These are phyloP conservation scores for Hipposideros armiger DNA, from an alignment of 2,113 vertebrate genomes.

Conservation along the genomic window DNA sequence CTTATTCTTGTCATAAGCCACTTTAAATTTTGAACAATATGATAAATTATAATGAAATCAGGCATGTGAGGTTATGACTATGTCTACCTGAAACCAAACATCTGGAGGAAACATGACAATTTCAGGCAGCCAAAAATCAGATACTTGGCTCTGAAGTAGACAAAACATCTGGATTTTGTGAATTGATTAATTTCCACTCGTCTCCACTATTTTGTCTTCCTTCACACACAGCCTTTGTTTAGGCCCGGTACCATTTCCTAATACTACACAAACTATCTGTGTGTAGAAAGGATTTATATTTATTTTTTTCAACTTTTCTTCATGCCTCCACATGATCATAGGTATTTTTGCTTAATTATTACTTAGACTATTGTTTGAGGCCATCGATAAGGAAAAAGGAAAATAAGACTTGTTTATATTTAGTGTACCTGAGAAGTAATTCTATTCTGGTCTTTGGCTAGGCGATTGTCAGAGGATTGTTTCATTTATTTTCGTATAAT, in stretches of 20 bases:
- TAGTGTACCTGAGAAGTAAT: conserved; percentile 29
- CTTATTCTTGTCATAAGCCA: not conserved
- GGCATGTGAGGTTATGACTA: not conserved
- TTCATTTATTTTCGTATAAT: conserved; percentile 45
- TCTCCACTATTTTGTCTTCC: conserved; percentile 43
- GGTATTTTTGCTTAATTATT: conserved; percentile 56
- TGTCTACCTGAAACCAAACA: conserved; percentile 61
- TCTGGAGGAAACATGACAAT: conserved; percentile 64
- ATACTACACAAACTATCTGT: not conserved
- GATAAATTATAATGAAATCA: conserved; percentile 19
- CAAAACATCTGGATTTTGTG: conserved; percentile 68
- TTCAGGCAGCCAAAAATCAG: conserved; percentile 20
- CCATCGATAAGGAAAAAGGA: conserved; percentile 24
- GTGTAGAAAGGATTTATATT: not conserved
- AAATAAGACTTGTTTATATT: conserved; percentile 15
- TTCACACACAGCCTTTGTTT: conserved; percentile 47
- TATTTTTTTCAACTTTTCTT: not conserved
- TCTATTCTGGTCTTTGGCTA: conserved; percentile 12
- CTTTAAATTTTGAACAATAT: not conserved
- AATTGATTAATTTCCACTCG: conserved; percentile 56
- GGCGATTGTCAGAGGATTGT: not conserved
- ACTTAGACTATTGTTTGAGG: conserved; percentile 37
- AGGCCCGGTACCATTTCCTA: not conserved
- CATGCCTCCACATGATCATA: not conserved
- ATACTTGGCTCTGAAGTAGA: conserved; percentile 3